A percentile compares a stretch with the other conserved stretches of the same genome.
phyloP scores from a whole-genome alignment of 2,888 invertebrate species.

The Phyllotreta cruciferae region DNA sequence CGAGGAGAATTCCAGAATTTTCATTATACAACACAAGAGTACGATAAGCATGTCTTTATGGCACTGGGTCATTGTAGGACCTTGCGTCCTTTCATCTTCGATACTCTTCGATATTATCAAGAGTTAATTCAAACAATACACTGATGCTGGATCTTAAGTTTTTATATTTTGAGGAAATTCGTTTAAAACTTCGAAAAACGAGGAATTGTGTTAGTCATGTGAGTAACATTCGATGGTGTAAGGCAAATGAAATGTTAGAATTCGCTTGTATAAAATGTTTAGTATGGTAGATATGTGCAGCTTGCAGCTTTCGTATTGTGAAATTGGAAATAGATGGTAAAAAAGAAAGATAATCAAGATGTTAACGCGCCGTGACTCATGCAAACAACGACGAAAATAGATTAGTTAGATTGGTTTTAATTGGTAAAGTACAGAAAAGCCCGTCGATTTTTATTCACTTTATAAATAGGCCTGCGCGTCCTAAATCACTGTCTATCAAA shows the following conservation, averaged over 20 bases:
- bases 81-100: constrained; percentile 26
- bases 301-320: neutral
- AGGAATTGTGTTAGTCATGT: no score
- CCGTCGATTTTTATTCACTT: neutral
- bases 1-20: constrained; percentile 66
- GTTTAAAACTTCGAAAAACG: neutral
- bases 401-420: neutral
- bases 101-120: neutral
- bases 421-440: constrained; percentile 1
- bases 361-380: constrained; percentile 9
- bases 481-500: neutral
- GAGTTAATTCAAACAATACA: neutral
- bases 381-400: constrained; percentile 6
- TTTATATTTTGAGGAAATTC: neutral
- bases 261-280: no score
- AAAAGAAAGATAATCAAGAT: constrained; percentile 6
- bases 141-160: no score
- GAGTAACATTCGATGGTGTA: no score
- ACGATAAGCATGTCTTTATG: constrained; percentile 64
- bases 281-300: no score
- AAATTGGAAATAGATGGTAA: neutral
- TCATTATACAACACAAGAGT: constrained; percentile 68
- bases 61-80: constrained; percentile 22
- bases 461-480: neutral
- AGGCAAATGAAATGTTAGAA: neutral